Percentiles rank a stretch among this genome's conserved stretches.
phyloP scores from a whole-genome alignment of 2,797 vertebrate species.

The Enteromius anoplus region DNA sequence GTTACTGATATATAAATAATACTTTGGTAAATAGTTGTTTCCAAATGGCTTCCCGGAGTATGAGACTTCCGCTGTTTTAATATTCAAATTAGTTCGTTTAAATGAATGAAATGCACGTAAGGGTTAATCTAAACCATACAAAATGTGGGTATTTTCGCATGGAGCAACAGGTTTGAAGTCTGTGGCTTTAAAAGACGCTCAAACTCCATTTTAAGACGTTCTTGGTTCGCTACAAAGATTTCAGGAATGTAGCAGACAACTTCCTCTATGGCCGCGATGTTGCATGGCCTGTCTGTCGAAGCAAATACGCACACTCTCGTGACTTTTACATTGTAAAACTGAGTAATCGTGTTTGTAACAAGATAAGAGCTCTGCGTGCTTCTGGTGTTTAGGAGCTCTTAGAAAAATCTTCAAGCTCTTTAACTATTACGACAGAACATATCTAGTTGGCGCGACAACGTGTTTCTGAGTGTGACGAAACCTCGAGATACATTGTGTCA shows the following conservation, averaged over 20 bases:
- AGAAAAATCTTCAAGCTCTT: background rate
- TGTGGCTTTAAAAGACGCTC: background rate
- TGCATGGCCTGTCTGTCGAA: conserved; percentile 23
- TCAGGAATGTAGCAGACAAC: conserved; percentile 35
- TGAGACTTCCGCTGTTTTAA: conserved; percentile 49
- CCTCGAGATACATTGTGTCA: background rate
- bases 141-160: background rate
- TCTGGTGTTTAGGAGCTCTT: background rate
- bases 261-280: conserved; percentile 48
- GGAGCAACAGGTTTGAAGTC: conserved; percentile 39
- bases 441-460: background rate
- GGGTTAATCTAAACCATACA: background rate
- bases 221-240: conserved; percentile 8
- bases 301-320: background rate
- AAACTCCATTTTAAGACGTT: background rate
- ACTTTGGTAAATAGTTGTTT: background rate
- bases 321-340: background rate
- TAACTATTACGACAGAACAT: background rate
- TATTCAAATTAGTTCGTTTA: background rate
- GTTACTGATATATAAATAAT: background rate
- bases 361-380: background rate
- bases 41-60: conserved; percentile 1
- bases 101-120: conserved; percentile 18
- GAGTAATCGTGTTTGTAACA: background rate
- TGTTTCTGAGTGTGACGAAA: conserved; percentile 25